phyloP scores from a whole-genome alignment of 2,888 invertebrate genomes.

The Ochropacha duplaris region DNA sequence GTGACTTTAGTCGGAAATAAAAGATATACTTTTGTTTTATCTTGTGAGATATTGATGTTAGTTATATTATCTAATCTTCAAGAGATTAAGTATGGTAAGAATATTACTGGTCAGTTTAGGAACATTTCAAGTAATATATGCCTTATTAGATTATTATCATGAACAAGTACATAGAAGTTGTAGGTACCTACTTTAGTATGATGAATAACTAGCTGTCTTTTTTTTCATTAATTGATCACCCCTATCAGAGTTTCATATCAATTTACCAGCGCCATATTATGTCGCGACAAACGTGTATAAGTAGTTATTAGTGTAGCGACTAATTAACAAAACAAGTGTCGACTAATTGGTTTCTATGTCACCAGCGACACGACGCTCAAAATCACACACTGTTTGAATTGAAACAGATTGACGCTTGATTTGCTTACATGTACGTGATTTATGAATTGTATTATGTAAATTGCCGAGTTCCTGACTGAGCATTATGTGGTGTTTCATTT shows the following conservation, averaged over 20 bases:
- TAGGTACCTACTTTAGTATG: no score
- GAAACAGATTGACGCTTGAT: constrained; percentile 25
- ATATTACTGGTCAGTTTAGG: no score
- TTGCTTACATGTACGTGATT: constrained; percentile 23
- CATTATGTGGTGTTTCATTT: background rate
- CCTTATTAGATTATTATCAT: no score
- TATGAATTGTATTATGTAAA: constrained; percentile 12
- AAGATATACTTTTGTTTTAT: no score
- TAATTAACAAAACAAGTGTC: constrained; percentile 69
- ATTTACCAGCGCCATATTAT: constrained; percentile 40
- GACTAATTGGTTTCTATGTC: constrained; percentile 60
- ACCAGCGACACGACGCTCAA: constrained; percentile 31
- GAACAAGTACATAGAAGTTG: no score
- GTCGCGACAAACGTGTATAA: constrained; percentile 25
- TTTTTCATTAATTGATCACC: background rate
- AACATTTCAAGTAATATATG: no score
- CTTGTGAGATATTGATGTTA: no score
- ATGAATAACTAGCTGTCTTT: background rate
- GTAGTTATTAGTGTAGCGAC: constrained; percentile 43
- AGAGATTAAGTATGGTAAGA: no score
- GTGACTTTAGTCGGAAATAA: background rate
- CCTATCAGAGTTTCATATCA: constrained; percentile 41
- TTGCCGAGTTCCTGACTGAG: background rate
- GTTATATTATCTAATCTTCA: no score
- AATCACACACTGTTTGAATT: constrained; percentile 30